Evolutionary conservation across 2,113 vertebrate species (phyloP).

Genomic region (Syngnathoides biaculeatus): DNA sequence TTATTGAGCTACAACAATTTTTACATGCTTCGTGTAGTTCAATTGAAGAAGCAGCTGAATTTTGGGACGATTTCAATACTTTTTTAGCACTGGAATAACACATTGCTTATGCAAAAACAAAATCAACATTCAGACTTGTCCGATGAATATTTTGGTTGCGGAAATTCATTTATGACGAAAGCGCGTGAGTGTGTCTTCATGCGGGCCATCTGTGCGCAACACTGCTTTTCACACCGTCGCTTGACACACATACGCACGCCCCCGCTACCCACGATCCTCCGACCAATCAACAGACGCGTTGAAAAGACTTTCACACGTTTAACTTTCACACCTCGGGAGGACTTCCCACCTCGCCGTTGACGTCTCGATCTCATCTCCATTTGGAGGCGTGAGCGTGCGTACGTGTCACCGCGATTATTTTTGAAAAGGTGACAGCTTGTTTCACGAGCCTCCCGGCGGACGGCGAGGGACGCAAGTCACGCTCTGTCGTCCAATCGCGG

Average conservation of each 20-base stretch:
- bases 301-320: conserved; percentile 34
- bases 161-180: not conserved
- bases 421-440: not conserved
- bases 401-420: not conserved
- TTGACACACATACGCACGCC: conserved; percentile 19
- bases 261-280: conserved; percentile 22
- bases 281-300: conserved; percentile 45
- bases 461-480: not conserved
- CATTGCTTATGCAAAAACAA: not conserved
- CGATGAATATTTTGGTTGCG: too few species aligned
- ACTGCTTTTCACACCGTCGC: conserved; percentile 39
- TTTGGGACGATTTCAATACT: too few species aligned
- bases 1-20: too few species aligned
- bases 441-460: not conserved
- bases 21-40: too few species aligned
- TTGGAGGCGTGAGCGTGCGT: conserved; percentile 6
- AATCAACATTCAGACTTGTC: too few species aligned
- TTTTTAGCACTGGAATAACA: not conserved
- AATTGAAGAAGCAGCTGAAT: too few species aligned
- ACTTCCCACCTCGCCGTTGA: conserved; percentile 26
- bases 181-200: conserved; percentile 12
- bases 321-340: conserved; percentile 39
- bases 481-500: not conserved
- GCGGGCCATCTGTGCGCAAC: conserved; percentile 48
- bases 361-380: conserved; percentile 23